Percentiles rank a stretch among this genome's conserved stretches.
Conservation (phyloP, 2,888 invertebrate genomes). For the Erebia palarica region DNA sequence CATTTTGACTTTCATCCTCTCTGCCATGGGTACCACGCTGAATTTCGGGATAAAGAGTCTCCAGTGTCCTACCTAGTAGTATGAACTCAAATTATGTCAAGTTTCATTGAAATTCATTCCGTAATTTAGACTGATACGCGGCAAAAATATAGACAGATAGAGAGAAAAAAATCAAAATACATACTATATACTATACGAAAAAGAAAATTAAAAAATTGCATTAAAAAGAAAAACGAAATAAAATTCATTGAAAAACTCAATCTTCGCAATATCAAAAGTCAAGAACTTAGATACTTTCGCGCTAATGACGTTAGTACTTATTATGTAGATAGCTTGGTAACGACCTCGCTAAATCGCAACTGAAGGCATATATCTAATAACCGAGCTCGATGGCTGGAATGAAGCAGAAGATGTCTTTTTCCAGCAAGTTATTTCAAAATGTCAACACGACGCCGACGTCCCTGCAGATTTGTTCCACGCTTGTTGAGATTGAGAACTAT, state of each 20-base stretch:
- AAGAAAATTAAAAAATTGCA: too few relatives aligned
- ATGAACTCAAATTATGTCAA: too few relatives aligned
- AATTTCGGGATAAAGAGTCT: too few relatives aligned
- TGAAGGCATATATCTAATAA: constrained; percentile 42
- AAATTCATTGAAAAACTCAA: not conserved
- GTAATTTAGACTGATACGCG: too few relatives aligned
- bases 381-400: constrained; percentile 38
- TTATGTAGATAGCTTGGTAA: constrained; percentile 35
- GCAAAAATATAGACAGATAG: too few relatives aligned
- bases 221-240: not conserved
- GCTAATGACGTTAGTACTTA: not conserved
- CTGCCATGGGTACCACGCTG: too few relatives aligned
- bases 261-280: not conserved
- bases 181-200: too few relatives aligned
- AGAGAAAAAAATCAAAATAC: too few relatives aligned
- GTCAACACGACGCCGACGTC: constrained; percentile 40
- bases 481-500: constrained; percentile 60
- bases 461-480: constrained; percentile 54
- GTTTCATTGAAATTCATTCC: too few relatives aligned
- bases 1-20: too few relatives aligned
- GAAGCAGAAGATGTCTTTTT: constrained; percentile 41
- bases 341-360: constrained; percentile 28
- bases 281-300: not conserved
- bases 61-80: too few relatives aligned
- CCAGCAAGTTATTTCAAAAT: constrained; percentile 39